A percentile compares a stretch with the other conserved stretches of the same genome.
Conservation (phyloP, 23 tunicate species). For the Clavelina lepadiformis region DNA sequence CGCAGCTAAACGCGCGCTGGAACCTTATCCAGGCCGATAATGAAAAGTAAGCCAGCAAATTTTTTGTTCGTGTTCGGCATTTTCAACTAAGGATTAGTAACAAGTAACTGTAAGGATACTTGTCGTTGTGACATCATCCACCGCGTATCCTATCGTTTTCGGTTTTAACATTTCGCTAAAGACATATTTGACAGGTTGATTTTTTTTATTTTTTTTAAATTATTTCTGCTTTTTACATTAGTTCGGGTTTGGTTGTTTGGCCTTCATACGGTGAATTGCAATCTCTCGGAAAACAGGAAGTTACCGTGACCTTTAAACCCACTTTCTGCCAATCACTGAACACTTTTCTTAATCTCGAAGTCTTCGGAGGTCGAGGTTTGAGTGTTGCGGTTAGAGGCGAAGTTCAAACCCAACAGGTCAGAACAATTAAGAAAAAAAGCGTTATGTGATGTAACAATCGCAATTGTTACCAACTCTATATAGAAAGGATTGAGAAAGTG, state of each 20-base stretch:
- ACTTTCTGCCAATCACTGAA: slow-evolving; percentile 14
- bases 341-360: slow-evolving; percentile 43
- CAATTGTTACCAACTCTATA: not conserved
- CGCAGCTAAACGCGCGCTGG: slow-evolving; percentile 87
- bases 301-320: slow-evolving; percentile 51
- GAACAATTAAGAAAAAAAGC: not conserved
- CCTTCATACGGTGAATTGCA: slow-evolving; percentile 54
- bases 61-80: too few relatives aligned
- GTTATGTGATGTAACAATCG: not conserved
- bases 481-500: not conserved
- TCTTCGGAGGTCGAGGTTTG: slow-evolving; percentile 46
- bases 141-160: too few relatives aligned
- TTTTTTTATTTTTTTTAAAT: not conserved
- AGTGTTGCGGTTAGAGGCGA: slow-evolving; percentile 56
- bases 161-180: too few relatives aligned
- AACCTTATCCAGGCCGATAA: slow-evolving; percentile 17
- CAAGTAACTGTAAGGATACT: too few relatives aligned
- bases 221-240: slow-evolving; percentile 1
- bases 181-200: too few relatives aligned
- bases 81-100: too few relatives aligned
- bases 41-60: slow-evolving; percentile 18
- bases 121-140: too few relatives aligned
- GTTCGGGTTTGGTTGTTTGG: slow-evolving; percentile 19
- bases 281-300: slow-evolving; percentile 46
- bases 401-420: slow-evolving; percentile 64